phyloP scores from a whole-genome alignment of 2,113 vertebrate species.

The Poecilia latipinna region DNA sequence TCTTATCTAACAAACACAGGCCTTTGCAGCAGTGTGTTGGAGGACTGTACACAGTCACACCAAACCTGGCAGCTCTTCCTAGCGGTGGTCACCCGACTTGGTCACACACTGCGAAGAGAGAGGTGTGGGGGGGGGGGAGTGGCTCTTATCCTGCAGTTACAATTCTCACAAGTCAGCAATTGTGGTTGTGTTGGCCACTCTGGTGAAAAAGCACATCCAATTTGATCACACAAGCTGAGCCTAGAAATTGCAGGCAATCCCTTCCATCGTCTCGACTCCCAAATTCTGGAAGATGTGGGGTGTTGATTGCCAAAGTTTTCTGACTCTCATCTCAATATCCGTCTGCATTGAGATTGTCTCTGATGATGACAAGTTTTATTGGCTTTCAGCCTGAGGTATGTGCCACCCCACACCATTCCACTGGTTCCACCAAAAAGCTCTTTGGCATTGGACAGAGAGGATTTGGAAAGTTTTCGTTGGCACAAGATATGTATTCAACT shows the following conservation, averaged over 20 bases:
- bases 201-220: not conserved
- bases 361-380: not conserved
- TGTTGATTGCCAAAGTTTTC: not conserved
- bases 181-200: not conserved
- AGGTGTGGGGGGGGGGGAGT: too few relatives aligned
- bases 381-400: not conserved
- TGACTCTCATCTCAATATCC: not conserved
- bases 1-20: not conserved
- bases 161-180: not conserved
- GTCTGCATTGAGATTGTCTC: not conserved
- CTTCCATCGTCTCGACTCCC: not conserved
- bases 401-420: not conserved
- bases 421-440: not conserved
- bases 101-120: not conserved
- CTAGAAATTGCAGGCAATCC: not conserved
- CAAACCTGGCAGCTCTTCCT: not conserved
- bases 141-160: not conserved
- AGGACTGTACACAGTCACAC: not conserved
- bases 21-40: not conserved
- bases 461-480: not conserved
- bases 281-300: not conserved
- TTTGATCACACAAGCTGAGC: not conserved
- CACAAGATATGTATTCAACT: not conserved
- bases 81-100: too few relatives aligned
- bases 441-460: not conserved